Percentiles rank a stretch among this genome's conserved stretches.
Evolutionary conservation across 2,888 invertebrate genomes (phyloP).

Genomic region (Choreutis nemorana): DNA sequence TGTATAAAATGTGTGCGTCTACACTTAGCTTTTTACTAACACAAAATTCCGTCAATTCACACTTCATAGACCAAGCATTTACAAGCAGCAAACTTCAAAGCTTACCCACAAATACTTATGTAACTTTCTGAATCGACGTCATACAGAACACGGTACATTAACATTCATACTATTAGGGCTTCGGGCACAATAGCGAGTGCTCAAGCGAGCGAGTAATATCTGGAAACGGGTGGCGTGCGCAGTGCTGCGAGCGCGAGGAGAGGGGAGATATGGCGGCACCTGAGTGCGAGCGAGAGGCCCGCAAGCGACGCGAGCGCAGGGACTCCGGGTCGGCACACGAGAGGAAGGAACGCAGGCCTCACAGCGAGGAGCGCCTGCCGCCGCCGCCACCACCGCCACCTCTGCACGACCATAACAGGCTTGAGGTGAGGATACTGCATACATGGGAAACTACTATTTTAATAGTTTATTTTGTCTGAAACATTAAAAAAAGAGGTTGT

Average conservation of each 20-base stretch:
- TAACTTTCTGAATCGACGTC: conserved; percentile 4
- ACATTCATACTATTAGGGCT: conserved; percentile 47
- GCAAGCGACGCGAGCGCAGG: conserved; percentile 69
- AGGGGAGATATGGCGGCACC: conserved; percentile 59
- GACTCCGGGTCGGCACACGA: conserved; percentile 63
- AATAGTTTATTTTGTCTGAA: no score
- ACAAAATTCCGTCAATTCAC: conserved; percentile 6
- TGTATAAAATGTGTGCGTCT: neutral
- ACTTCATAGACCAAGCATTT: conserved; percentile 1
- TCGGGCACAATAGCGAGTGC: conserved; percentile 56
- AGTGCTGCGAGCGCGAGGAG: conserved; percentile 53
- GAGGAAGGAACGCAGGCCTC: conserved; percentile 53
- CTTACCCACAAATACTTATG: neutral
- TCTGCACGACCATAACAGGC: conserved; percentile 50
- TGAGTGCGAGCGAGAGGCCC: conserved; percentile 65
- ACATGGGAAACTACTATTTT: neutral
- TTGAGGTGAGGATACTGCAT: conserved; percentile 31
- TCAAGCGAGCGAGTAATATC: conserved; percentile 57
- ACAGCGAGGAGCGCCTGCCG: conserved; percentile 52
- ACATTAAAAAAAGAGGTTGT: no score
- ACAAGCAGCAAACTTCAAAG: neutral
- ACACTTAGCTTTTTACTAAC: conserved; percentile 7
- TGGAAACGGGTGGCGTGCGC: conserved; percentile 57
- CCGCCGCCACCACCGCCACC: conserved; percentile 52
- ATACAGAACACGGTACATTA: conserved; percentile 35